Evolutionary conservation across 2,113 vertebrate species (phyloP).

Genomic region (Protomyctophum bolini): DNA sequence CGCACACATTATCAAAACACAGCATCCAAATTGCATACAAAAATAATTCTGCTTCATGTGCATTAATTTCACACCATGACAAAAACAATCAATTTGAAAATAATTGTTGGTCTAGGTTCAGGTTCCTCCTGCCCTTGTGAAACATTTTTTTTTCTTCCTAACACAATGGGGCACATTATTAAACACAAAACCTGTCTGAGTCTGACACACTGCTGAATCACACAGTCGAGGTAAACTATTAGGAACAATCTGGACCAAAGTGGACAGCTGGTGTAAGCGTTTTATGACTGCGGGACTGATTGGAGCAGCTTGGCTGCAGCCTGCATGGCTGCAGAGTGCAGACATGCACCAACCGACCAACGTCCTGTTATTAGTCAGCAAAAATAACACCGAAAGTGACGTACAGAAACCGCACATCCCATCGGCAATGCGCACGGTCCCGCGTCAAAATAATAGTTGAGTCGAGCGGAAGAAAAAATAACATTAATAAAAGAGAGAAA

Average conservation of each 20-base stretch:
- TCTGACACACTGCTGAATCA: background rate
- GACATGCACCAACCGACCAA: slow-evolving; percentile 40
- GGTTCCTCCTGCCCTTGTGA: background rate
- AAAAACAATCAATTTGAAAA: background rate
- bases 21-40: no score
- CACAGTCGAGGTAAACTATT: slow-evolving; percentile 5
- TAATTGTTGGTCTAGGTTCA: background rate
- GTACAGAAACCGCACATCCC: slow-evolving; percentile 12
- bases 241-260: slow-evolving; percentile 26
- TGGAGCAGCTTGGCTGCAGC: no score
- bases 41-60: no score
- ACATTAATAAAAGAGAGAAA: no score
- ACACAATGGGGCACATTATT: background rate
- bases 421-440: slow-evolving; percentile 32
- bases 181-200: no score
- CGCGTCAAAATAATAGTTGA: slow-evolving; percentile 12
- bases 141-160: background rate
- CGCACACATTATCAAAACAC: no score
- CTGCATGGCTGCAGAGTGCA: slow-evolving; percentile 24
- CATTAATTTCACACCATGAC: no score
- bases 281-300: slow-evolving; percentile 70
- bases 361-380: slow-evolving; percentile 69
- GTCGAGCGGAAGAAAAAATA: background rate
- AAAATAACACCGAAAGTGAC: slow-evolving; percentile 29
- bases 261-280: slow-evolving; percentile 22